Base-by-base conservation (phyloP, 1,140 invertebrate species). In the Wasmannia auropunctata region DNA sequence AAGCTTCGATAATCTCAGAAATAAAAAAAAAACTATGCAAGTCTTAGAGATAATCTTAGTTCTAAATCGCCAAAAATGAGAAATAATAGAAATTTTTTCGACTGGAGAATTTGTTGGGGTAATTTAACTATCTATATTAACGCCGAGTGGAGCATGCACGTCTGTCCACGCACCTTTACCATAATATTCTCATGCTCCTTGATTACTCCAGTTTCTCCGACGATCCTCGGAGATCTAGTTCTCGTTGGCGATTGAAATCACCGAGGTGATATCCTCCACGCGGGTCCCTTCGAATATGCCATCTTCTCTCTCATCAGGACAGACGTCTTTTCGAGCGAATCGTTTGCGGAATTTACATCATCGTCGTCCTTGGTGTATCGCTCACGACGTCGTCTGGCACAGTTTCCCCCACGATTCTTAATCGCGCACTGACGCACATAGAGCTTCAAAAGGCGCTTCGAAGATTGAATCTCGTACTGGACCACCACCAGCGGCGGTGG, bases 201-300 rank as follows among this genome's bases (percentile, higher is more conserved):
- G 62, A n/a, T 31, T 79, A 6, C 62, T 65, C 62, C 16, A 31
- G 25, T 67, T 67, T 37, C 40, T 28, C 54, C 34, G 54, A 75
- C 51, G n/a, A 43, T 58, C 16, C 8, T 49, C 76, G 43, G 76
- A 37, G 16, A 69, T 3, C 10, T 22, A 19, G 22, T 70, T 54
- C 34, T 69, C 77, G 77, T 22, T 43, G 65, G 51, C 79, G 79
- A 81, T 83, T 16, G 79, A 56, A 83, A 83, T 83, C 79, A 83
- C 67, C 79, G 67, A 58, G 19, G 51, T 54, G 79, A 25, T 46
- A 34, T 83, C 67, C 51, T 46, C 67, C 67, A 34, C 37, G 51
- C 51, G 79, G 28, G 8, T 43, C 25, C 54, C 67, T 7, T 83
- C 79, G 51, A 43, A 14, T 6, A 58, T 58, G 37, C 51, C 79